Conservation (phyloP, 2,113 vertebrate genomes). For the Syngnathus typhle region DNA sequence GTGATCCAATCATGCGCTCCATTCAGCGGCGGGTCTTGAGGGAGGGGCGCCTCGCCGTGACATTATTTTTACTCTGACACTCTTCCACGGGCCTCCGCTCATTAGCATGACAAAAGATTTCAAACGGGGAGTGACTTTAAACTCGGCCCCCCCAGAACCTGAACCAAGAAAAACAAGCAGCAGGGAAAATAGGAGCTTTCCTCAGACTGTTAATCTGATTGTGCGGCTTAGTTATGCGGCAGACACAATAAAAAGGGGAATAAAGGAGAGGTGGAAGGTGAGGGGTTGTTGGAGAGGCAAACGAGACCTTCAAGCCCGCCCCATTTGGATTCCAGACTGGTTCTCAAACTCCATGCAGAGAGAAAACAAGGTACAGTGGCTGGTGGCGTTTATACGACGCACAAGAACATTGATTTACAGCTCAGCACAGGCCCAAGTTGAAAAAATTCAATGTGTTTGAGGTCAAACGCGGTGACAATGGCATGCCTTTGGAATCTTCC, state of each 20-base stretch:
- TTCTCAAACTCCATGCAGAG: slow-evolving; percentile 19
- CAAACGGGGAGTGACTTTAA: slow-evolving; percentile 59
- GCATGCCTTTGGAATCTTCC: too few relatives aligned
- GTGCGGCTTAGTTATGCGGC: slow-evolving; percentile 23
- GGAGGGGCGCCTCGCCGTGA: slow-evolving; percentile 38
- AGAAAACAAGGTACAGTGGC: too few relatives aligned
- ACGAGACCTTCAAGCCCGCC: slow-evolving; percentile 11
- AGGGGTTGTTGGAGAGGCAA: neutral
- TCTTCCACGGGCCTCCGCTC: slow-evolving; percentile 50
- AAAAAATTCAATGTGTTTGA: too few relatives aligned
- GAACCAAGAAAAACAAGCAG: slow-evolving; percentile 42
- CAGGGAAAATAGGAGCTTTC: slow-evolving; percentile 19
- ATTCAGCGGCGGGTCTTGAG: slow-evolving; percentile 37
- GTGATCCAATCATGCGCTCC: slow-evolving; percentile 62
- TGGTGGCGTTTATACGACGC: too few relatives aligned
- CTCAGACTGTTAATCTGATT: slow-evolving; percentile 31
- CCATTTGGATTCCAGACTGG: slow-evolving; percentile 37
- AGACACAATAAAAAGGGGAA: slow-evolving; percentile 1
- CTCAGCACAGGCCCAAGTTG: too few relatives aligned
- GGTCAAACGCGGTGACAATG: too few relatives aligned
- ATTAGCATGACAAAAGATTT: slow-evolving; percentile 73
- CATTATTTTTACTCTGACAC: slow-evolving; percentile 54
- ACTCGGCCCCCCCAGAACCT: slow-evolving; percentile 3
- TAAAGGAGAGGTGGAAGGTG: neutral
- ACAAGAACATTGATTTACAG: too few relatives aligned